Evolutionary conservation across 2,888 invertebrate species (phyloP).

Genomic region (Tyria jacobaeae): DNA sequence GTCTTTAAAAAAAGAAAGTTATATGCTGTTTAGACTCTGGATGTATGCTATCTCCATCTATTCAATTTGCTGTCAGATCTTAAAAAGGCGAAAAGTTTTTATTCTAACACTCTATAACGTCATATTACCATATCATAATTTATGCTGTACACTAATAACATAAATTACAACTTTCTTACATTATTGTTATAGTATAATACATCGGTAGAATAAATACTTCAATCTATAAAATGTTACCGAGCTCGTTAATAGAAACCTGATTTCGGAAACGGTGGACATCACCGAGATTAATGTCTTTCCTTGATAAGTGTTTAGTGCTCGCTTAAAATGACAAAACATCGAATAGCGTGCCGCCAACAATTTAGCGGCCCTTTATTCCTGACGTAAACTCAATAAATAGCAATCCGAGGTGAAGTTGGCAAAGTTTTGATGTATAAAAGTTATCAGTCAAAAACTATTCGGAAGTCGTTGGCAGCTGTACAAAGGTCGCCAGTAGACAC

Average conservation of each 20-base stretch:
- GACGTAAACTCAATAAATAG: slow-evolving; percentile 54
- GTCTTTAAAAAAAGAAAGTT: no score
- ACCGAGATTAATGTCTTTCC: slow-evolving; percentile 49
- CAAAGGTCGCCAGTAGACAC: slow-evolving; percentile 65
- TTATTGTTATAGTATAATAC: slow-evolving; percentile 8
- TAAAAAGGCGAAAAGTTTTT: no score
- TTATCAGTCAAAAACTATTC: slow-evolving; percentile 54
- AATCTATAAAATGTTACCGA: slow-evolving; percentile 27
- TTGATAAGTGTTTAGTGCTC: slow-evolving; percentile 51
- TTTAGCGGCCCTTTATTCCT: slow-evolving; percentile 49
- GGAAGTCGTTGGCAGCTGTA: slow-evolving; percentile 57
- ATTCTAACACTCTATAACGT: neutral
- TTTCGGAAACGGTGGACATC: slow-evolving; percentile 41
- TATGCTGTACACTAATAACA: neutral
- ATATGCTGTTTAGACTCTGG: no score
- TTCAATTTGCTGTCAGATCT: no score
- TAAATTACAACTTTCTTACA: slow-evolving; percentile 9
- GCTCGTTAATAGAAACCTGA: slow-evolving; percentile 41
- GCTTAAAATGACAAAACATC: slow-evolving; percentile 54
- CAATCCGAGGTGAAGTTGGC: slow-evolving; percentile 40
- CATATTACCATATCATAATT: neutral
- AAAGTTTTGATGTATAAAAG: slow-evolving; percentile 41
- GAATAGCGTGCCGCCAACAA: slow-evolving; percentile 55
- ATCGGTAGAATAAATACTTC: slow-evolving; percentile 8
- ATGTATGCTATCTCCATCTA: neutral